Evolutionary conservation across 2,113 vertebrate species (phyloP).

Genomic region (Saguinus imperator): DNA sequence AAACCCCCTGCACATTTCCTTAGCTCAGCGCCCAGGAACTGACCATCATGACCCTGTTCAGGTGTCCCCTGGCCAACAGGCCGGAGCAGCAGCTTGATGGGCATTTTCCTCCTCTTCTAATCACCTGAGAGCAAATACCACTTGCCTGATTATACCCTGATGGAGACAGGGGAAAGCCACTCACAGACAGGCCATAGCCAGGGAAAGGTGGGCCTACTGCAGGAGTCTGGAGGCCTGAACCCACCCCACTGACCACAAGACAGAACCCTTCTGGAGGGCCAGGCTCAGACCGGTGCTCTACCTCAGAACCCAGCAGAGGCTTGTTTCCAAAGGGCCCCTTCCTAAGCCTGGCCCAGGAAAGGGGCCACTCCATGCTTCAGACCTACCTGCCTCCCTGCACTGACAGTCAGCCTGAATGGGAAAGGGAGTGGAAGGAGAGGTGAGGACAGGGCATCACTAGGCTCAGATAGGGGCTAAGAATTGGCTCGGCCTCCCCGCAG

Average conservation of each 20-base stretch:
- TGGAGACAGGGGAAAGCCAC: background rate
- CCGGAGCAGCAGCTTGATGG: background rate
- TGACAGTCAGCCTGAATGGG: background rate
- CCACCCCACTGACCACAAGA: background rate
- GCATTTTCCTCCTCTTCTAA: background rate
- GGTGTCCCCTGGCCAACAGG: background rate
- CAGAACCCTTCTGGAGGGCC: background rate
- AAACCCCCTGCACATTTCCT: background rate
- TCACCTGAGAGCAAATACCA: background rate
- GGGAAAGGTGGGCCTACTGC: background rate
- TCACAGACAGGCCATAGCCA: background rate
- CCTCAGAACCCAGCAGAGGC: background rate
- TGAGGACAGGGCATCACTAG: background rate
- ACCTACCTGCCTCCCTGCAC: background rate
- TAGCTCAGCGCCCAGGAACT: background rate
- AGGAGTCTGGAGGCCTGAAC: background rate
- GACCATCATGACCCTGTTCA: background rate
- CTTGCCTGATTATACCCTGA: background rate
- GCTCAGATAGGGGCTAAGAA: slow-evolving; percentile 23
- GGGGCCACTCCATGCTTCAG: background rate
- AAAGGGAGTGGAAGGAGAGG: background rate
- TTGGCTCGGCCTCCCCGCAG: slow-evolving; percentile 79
- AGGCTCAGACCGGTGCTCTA: background rate
- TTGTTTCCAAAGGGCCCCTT: background rate
- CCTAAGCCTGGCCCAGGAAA: background rate